Evolutionary conservation across 2,797 vertebrate species (phyloP).

Genomic region (Harpagifer antarcticus): DNA sequence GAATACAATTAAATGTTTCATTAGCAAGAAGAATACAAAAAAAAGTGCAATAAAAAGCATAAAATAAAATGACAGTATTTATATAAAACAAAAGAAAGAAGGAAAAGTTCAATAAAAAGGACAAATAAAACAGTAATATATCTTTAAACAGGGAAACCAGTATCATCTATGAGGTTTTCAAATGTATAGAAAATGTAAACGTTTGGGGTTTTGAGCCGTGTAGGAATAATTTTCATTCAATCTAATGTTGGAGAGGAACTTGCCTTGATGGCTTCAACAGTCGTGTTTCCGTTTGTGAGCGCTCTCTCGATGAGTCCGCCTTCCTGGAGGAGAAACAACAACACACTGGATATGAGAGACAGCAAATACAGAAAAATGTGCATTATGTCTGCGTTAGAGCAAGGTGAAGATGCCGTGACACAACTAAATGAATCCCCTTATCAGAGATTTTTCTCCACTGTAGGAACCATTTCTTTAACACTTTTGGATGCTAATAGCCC

Average conservation of each 20-base stretch:
- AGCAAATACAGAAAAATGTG: not conserved
- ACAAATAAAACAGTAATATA: no score
- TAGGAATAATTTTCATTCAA: not conserved
- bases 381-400: not conserved
- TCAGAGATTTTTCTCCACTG: not conserved
- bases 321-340: constrained; percentile 38
- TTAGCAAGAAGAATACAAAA: no score
- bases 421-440: not conserved
- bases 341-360: not conserved
- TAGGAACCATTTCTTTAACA: not conserved
- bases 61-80: no score
- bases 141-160: not conserved
- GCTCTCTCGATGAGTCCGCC: not conserved
- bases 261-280: constrained; percentile 28
- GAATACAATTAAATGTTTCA: no score
- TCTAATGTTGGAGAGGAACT: constrained; percentile 12
- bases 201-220: not conserved
- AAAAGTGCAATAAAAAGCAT: no score
- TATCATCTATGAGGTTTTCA: not conserved
- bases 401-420: not conserved
- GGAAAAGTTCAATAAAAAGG: no score
- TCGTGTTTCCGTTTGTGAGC: constrained; percentile 48
- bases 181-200: not conserved
- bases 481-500: not conserved
- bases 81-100: no score